Percentiles rank a stretch among this genome's conserved stretches.
phyloP scores from a whole-genome alignment of 2,113 vertebrate species.

The Micromys minutus region DNA sequence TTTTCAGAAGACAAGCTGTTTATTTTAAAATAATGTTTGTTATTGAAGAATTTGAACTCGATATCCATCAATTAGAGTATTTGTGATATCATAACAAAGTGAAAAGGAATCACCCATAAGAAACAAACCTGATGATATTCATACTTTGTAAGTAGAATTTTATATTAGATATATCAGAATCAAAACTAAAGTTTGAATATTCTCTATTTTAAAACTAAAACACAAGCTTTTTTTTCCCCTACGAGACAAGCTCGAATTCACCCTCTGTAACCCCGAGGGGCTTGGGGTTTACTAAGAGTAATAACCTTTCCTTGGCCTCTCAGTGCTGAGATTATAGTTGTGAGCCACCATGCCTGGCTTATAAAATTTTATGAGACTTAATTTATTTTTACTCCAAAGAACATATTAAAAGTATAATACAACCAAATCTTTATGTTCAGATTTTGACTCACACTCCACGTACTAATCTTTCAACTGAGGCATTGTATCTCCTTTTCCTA shows the following conservation, averaged over 20 bases:
- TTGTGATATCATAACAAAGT: background rate
- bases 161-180: background rate
- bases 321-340: background rate
- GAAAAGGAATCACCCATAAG: background rate
- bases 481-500: background rate
- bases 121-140: background rate
- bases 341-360: background rate
- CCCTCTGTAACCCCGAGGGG: background rate
- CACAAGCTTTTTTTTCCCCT: background rate
- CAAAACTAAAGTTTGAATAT: background rate
- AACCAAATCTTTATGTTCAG: background rate
- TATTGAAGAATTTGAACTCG: background rate
- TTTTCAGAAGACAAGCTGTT: background rate
- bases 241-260: background rate
- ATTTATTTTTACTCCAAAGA: conserved; percentile 11
- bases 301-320: too few relatives aligned
- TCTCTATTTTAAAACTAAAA: background rate
- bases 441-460: background rate
- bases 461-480: background rate
- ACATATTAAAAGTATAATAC: background rate
- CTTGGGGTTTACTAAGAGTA: background rate
- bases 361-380: background rate
- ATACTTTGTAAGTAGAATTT: background rate
- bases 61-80: background rate
- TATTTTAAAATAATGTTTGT: background rate